These are phyloP conservation scores for Hemibagrus wyckioides DNA, from an alignment of 2,113 vertebrate genomes.

Conservation along the genomic window DNA sequence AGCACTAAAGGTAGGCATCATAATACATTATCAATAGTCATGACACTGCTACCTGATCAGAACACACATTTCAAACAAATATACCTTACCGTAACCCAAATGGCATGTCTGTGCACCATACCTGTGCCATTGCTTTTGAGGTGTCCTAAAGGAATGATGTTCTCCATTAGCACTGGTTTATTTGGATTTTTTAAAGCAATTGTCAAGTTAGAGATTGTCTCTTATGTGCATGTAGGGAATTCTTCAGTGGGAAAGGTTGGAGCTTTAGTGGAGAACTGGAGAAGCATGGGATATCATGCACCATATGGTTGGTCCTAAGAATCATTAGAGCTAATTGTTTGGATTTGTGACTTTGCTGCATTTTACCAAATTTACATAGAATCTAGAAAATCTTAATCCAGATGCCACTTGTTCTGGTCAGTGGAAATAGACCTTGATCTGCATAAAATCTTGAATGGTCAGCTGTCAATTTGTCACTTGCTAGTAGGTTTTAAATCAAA, in stretches of 20 bases:
- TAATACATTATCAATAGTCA: too few species aligned
- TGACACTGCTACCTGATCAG: not conserved
- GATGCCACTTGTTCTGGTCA: not conserved
- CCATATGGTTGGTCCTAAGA: too few species aligned
- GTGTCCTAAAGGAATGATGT: not conserved
- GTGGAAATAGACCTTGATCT: not conserved
- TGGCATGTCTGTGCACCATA: not conserved
- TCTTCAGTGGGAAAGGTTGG: not conserved
- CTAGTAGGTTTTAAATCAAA: not conserved
- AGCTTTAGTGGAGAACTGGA: not conserved
- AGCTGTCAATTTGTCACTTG: not conserved
- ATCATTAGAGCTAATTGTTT: too few species aligned
- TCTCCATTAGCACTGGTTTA: not conserved
- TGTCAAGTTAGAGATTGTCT: not conserved
- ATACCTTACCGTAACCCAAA: not conserved
- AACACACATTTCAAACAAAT: not conserved
- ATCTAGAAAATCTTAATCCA: not conserved
- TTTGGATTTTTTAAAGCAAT: not conserved
- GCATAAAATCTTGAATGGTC: not conserved
- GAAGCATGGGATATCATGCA: not conserved
- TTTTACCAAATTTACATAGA: not conserved
- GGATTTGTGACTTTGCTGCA: not conserved
- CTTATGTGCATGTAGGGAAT: not conserved
- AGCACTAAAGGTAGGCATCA: conserved; percentile 82
- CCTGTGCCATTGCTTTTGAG: not conserved